These are phyloP conservation scores for Andrena fulva DNA, from an alignment of 2,888 invertebrate species.

Conservation along the genomic window DNA sequence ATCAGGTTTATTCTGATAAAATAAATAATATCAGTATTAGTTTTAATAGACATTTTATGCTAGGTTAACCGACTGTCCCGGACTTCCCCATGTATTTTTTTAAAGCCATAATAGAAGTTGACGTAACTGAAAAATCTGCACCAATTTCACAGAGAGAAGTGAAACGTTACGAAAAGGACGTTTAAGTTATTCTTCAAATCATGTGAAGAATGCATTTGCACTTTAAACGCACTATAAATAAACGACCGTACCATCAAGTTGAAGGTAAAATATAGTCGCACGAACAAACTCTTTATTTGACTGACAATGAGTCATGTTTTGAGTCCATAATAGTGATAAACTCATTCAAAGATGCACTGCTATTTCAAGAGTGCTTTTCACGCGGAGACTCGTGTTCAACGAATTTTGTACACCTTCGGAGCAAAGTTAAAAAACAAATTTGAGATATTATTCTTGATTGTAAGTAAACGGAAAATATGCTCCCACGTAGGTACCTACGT, in stretches of 20 bases:
- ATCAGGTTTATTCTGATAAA: too few relatives aligned
- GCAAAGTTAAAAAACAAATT: not conserved
- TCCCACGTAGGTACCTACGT: not conserved
- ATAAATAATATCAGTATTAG: too few relatives aligned
- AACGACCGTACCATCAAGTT: not conserved
- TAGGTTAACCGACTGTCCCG: too few relatives aligned
- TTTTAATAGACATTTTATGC: too few relatives aligned
- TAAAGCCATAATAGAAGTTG: too few relatives aligned
- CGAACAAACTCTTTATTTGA: not conserved
- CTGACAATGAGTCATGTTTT: constrained; percentile 1
- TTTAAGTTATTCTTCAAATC: not conserved
- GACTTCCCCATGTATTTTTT: too few relatives aligned
- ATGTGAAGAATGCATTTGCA: not conserved
- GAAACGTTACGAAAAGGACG: not conserved
- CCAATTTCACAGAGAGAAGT: not conserved
- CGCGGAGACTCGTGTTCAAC: not conserved
- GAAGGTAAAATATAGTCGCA: not conserved
- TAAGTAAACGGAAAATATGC: not conserved
- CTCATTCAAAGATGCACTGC: constrained; percentile 10
- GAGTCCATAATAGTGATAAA: not conserved
- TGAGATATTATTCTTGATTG: not conserved
- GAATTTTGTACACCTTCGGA: not conserved
- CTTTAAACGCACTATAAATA: not conserved
- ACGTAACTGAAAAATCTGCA: too few relatives aligned
- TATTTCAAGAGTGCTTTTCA: not conserved